Percentiles rank a stretch among this genome's conserved stretches.
These are phyloP conservation scores for Cepaea nemoralis DNA, from an alignment of 1,140 invertebrate species.

Conservation along the genomic window DNA sequence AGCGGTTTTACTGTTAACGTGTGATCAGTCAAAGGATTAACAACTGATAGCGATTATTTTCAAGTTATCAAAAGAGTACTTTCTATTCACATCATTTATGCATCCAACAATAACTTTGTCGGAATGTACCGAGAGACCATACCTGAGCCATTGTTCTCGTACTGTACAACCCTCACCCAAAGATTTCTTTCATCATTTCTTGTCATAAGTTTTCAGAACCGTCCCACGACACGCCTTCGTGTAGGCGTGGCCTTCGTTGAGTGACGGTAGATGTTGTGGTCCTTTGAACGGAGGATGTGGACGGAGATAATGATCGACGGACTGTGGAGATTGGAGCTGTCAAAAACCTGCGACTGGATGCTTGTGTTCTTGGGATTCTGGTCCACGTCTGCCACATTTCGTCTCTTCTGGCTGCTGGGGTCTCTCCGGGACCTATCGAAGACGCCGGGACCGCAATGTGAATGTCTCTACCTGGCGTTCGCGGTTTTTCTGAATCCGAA, in stretches of 20 bases:
- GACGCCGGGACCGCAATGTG: conserved; percentile 6
- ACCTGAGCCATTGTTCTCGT: not conserved
- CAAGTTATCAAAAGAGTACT: too few species aligned
- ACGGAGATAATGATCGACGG: not conserved
- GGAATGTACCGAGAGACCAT: too few species aligned
- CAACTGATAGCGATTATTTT: too few species aligned
- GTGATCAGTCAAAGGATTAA: too few species aligned
- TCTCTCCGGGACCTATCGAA: conserved; percentile 18
- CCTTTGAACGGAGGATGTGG: not conserved
- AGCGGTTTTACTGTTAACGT: too few species aligned
- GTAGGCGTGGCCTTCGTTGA: conserved; percentile 16
- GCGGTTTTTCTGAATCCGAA: conserved; percentile 23
- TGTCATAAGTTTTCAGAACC: conserved; percentile 34
- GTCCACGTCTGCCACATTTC: conserved; percentile 41
- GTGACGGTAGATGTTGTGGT: not conserved
- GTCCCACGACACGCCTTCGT: conserved; percentile 31
- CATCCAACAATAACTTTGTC: too few species aligned
- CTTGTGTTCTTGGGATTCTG: conserved; percentile 23
- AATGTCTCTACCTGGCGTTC: conserved; percentile 15
- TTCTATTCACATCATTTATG: too few species aligned
- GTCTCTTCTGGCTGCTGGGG: conserved; percentile 28
- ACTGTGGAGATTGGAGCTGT: not conserved
- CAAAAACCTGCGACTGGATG: not conserved
- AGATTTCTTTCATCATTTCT: conserved; percentile 28
- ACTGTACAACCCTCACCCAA: conserved; percentile 24